Conservation (phyloP, 1,140 invertebrate genomes). For the Geopemphigus sp. region DNA sequence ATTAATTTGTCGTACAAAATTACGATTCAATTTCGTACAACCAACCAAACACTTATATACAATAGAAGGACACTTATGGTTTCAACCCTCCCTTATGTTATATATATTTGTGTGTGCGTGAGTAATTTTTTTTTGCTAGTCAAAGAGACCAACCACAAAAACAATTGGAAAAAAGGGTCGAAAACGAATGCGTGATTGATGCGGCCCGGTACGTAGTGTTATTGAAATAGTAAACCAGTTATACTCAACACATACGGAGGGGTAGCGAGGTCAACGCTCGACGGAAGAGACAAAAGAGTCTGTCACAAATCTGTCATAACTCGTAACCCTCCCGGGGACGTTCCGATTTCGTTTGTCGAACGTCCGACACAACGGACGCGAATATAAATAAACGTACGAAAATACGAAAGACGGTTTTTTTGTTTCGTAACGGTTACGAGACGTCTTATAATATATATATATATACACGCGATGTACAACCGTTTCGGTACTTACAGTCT, state of each 20-base stretch:
- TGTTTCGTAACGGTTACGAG: too few relatives aligned
- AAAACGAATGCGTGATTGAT: constrained; percentile 13
- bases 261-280: not conserved
- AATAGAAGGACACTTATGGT: too few relatives aligned
- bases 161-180: constrained; percentile 4
- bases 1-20: not conserved
- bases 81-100: too few relatives aligned
- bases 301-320: not conserved
- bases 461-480: not conserved
- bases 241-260: not conserved
- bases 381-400: too few relatives aligned
- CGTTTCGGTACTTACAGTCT: constrained; percentile 60
- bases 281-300: constrained; percentile 24
- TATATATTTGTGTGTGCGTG: too few relatives aligned
- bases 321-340: not conserved
- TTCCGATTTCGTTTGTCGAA: not conserved
- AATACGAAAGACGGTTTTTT: too few relatives aligned
- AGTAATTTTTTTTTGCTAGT: not conserved
- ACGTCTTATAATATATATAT: too few relatives aligned
- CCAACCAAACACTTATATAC: too few relatives aligned
- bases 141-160: not conserved
- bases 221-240: constrained; percentile 38
- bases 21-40: not conserved
- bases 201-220: not conserved
- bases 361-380: too few relatives aligned